phyloP scores from a whole-genome alignment of 2,113 vertebrate genomes.

The Oceanites oceanicus region DNA sequence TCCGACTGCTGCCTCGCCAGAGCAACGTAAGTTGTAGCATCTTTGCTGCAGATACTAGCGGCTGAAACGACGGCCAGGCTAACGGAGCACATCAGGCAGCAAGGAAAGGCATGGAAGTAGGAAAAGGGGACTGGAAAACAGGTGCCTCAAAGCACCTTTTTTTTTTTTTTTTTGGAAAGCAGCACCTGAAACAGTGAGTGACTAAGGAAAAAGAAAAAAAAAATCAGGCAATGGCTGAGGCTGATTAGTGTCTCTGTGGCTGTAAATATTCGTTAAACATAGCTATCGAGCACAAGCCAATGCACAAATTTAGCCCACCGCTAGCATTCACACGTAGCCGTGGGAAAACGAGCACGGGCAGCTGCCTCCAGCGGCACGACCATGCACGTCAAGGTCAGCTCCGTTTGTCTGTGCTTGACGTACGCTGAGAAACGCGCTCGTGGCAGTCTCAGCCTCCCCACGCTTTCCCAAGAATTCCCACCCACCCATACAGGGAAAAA shows the following conservation, averaged over 20 bases:
- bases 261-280: not conserved
- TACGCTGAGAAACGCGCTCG: not conserved
- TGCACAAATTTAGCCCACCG: not conserved
- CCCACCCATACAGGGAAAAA: not conserved
- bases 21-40: not conserved
- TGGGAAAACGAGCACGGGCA: not conserved
- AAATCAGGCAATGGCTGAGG: not conserved
- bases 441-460: not conserved
- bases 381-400: not conserved
- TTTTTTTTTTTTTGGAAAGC: too few relatives aligned
- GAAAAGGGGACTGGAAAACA: not conserved
- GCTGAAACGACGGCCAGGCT: too few relatives aligned
- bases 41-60: accelerated
- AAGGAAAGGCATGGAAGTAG: too few relatives aligned
- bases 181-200: not conserved
- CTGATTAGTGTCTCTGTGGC: not conserved
- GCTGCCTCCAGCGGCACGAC: not conserved
- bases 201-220: too few relatives aligned
- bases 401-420: not conserved
- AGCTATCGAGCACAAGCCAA: not conserved
- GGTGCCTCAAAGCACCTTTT: not conserved
- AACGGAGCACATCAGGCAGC: accelerated
- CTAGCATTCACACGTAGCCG: accelerated
- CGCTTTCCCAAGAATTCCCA: not conserved
- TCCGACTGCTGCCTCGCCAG: not conserved